phyloP scores from a whole-genome alignment of 1,140 invertebrate genomes.

The Drosophila serrata region DNA sequence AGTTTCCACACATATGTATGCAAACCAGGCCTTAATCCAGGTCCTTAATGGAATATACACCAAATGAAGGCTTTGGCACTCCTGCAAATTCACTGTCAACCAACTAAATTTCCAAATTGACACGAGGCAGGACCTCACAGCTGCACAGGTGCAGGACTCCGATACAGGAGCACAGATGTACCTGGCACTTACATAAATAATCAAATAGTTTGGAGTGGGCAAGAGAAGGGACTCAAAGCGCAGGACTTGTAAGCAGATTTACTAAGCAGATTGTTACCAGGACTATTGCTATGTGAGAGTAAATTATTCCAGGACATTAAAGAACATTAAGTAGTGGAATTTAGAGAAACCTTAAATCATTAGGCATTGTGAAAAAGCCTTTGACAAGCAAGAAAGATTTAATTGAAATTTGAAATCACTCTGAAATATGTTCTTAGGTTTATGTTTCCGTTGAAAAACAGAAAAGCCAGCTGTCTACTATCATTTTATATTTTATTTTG shows the following conservation, averaged over 20 bases:
- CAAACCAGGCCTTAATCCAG: slow-evolving; percentile 37
- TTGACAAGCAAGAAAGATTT: slow-evolving; percentile 1
- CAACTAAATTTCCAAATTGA: slow-evolving; percentile 49
- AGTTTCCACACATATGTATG: slow-evolving; percentile 15
- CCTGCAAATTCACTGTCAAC: slow-evolving; percentile 19
- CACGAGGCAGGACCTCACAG: slow-evolving; percentile 40
- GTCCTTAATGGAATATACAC: slow-evolving; percentile 39
- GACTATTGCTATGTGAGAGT: background rate
- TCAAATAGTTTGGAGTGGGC: slow-evolving; percentile 30
- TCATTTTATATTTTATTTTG: slow-evolving; percentile 7
- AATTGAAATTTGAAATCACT: slow-evolving; percentile 9
- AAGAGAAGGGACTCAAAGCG: background rate
- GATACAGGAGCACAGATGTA: slow-evolving; percentile 33
- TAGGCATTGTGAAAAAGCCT: slow-evolving; percentile 1
- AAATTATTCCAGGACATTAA: slow-evolving; percentile 24
- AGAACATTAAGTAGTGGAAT: background rate
- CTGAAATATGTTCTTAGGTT: slow-evolving; percentile 3
- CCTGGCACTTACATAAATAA: slow-evolving; percentile 45
- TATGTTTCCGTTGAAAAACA: slow-evolving; percentile 21
- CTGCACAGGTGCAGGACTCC: slow-evolving; percentile 13
- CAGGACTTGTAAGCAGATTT: slow-evolving; percentile 27
- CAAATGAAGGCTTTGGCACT: slow-evolving; percentile 13
- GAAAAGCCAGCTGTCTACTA: background rate
- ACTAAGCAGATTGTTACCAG: slow-evolving; percentile 30
- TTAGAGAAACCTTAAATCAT: slow-evolving; percentile 1